phyloP scores from a whole-genome alignment of 2,888 invertebrate genomes.

The Drosophila leonis region DNA sequence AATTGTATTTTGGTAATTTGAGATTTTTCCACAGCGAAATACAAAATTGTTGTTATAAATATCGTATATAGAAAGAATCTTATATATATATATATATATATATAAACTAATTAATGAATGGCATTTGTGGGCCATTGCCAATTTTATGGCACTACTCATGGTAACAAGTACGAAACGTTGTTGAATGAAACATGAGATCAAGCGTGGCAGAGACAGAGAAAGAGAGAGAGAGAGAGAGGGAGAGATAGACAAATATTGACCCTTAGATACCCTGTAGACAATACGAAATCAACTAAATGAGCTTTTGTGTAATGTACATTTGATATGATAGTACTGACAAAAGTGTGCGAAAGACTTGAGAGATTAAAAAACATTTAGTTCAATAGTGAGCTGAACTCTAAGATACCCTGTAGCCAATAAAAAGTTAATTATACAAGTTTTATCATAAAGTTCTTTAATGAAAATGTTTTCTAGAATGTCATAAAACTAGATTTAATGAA shows the following conservation, averaged over 20 bases:
- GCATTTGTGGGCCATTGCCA: background rate
- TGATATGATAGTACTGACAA: background rate
- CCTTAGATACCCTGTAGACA: conserved; percentile 23
- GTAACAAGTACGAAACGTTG: conserved; percentile 25
- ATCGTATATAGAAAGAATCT: background rate
- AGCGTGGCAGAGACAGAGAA: background rate
- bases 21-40: conserved; percentile 18
- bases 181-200: conserved; percentile 10
- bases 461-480: no score
- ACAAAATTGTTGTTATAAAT: conserved; percentile 3
- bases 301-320: background rate
- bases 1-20: conserved; percentile 9
- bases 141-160: conserved; percentile 28
- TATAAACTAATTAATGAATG: conserved; percentile 9
- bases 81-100: background rate
- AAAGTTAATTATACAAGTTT: background rate
- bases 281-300: background rate
- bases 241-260: conserved; percentile 6
- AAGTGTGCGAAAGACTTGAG: background rate
- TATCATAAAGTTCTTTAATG: no score
- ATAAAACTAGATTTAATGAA: no score
- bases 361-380: background rate
- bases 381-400: background rate
- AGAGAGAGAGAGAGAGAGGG: background rate
- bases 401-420: conserved; percentile 11